Percentiles rank a stretch among this genome's conserved stretches.
These are phyloP conservation scores for Chrysolina haemoptera DNA, from an alignment of 2,888 invertebrate species.

Conservation along the genomic window DNA sequence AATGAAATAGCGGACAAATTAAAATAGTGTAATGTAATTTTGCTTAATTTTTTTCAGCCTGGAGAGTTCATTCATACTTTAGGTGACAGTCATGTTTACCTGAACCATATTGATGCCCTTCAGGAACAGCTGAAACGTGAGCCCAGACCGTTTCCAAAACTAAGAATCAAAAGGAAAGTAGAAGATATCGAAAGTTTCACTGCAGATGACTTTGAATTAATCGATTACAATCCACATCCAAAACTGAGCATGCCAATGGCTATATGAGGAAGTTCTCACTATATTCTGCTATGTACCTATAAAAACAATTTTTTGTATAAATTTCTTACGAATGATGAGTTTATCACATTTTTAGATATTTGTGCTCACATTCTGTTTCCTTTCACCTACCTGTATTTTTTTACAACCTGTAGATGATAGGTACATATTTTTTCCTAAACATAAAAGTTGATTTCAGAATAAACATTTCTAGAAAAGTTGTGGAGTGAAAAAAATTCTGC, in stretches of 20 bases:
- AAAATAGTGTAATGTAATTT: too few relatives aligned
- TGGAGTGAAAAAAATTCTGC: too few relatives aligned
- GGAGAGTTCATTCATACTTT: conserved; percentile 95
- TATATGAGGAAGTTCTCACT: conserved; percentile 49
- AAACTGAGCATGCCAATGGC: conserved; percentile 75
- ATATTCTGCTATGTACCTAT: too few relatives aligned
- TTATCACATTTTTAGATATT: too few relatives aligned
- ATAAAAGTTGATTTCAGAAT: too few relatives aligned
- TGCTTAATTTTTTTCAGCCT: conserved; percentile 72
- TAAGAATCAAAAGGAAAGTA: conserved; percentile 83
- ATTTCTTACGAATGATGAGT: neutral
- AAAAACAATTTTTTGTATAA: conserved; percentile 4
- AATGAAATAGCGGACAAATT: too few relatives aligned
- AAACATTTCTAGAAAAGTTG: too few relatives aligned
- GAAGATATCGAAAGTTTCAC: conserved; percentile 89
- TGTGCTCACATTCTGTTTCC: too few relatives aligned
- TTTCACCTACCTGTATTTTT: too few relatives aligned
- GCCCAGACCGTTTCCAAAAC: conserved; percentile 87
- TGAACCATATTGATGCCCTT: conserved; percentile 89
- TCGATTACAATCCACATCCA: conserved; percentile 89
- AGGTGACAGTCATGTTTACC: conserved; percentile 96
- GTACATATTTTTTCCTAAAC: too few relatives aligned
- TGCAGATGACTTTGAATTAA: conserved; percentile 88
- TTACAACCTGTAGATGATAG: too few relatives aligned
- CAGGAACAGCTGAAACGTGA: conserved; percentile 83